Evolutionary conservation across 2,113 vertebrate species (phyloP).

Genomic region (Piprites chloris): DNA sequence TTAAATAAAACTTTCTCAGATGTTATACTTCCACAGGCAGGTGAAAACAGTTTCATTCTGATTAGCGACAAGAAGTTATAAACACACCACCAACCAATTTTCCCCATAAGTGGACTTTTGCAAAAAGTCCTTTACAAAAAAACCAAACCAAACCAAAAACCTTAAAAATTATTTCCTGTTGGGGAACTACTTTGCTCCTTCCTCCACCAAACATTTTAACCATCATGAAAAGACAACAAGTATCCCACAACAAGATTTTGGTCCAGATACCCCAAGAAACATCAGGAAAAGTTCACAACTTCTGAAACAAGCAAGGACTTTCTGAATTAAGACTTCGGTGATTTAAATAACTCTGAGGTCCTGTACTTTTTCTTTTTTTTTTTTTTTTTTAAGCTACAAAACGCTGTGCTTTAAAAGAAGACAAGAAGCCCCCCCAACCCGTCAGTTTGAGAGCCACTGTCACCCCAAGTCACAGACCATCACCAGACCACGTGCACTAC

Average conservation of each 20-base stretch:
- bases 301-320: background rate
- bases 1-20: background rate
- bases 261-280: background rate
- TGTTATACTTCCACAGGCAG: background rate
- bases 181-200: background rate
- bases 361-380: fast-evolving
- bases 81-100: background rate
- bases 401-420: background rate
- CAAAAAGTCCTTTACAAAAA: background rate
- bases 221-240: background rate
- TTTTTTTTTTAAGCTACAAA: background rate
- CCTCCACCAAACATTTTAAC: background rate
- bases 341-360: background rate
- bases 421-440: background rate
- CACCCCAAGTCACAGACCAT: background rate
- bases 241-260: background rate
- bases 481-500: fast-evolving
- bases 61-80: background rate
- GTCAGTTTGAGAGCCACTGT: background rate
- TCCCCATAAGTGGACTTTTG: background rate
- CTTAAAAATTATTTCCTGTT: background rate
- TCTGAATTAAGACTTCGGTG: background rate
- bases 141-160: background rate
- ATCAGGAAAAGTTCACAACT: background rate
- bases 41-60: constrained; percentile 29